Evolutionary conservation across 2,797 vertebrate genomes (phyloP), one percentile per base, ranked within the genome.

Genomic region (Sciaenops ocellatus): DNA sequence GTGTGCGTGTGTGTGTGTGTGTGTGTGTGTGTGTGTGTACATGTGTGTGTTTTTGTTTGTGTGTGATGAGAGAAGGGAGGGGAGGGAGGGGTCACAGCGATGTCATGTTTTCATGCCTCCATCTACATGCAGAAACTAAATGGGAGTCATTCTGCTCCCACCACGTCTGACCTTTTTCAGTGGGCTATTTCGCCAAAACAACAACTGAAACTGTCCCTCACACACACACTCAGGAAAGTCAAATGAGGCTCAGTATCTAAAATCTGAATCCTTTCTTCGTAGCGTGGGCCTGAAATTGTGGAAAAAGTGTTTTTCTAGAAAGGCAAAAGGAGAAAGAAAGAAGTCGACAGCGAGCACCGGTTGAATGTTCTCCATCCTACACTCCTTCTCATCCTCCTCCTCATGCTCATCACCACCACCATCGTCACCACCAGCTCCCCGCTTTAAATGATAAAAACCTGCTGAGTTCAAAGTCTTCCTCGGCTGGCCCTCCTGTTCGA

Each of bases 51-150:
- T 12, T 44, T 12, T 66, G 77, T 62, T 65, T 63, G 87, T 76
- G 83, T 76, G 66, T 46, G 48, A 24, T 59, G 28, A 24, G 95
- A 93, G 93, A 12, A 95, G 55, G 22, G 55, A 46, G 52, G 67
- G 80, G 94, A 94, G 94, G 74, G 83, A 85, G 87, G 96, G 97
- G 96, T 98, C 97, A 96, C 95, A 93, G 96, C 95, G 93, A 96
- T 96, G 96, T 96, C 95, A 96, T 97, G 96, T 97, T 97, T 97
- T 96, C 96, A 96, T 96, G 96, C 78, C 60, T 83, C 61, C 83
- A 79, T 89, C 90, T 95, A 94, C 92, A 88, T 80, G 80, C 69
- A 77, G 57, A 63, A 76, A 85, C 66, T 69, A 79, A 89, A 88
- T 54, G 46, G 62, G 79, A 85, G 63, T 78, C 69, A 55, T 73